Conservation (phyloP, 2,888 invertebrate species). For the Tenthredo amoena region DNA sequence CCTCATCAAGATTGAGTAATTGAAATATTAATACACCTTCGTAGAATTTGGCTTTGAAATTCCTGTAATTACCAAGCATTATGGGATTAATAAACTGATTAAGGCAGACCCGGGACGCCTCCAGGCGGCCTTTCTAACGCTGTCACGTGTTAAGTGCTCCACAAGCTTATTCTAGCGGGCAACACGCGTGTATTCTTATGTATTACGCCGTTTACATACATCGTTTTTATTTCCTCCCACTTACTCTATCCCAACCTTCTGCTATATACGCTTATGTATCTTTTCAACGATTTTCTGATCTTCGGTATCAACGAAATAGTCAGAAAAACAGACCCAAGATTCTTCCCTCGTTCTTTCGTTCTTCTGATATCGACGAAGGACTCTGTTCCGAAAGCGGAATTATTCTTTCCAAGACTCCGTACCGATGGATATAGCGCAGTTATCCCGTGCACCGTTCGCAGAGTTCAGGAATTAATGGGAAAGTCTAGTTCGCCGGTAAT, state of each 20-base stretch:
- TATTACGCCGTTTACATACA: slow-evolving; percentile 12
- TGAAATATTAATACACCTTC: slow-evolving; percentile 12
- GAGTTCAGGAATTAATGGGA: slow-evolving; percentile 30
- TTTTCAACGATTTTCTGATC: neutral
- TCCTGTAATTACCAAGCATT: slow-evolving; percentile 34
- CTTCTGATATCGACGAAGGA: neutral
- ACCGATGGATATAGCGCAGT: neutral
- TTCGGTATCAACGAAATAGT: neutral
- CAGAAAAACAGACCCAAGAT: neutral
- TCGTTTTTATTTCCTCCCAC: neutral
- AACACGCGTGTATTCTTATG: neutral
- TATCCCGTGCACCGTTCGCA: neutral
- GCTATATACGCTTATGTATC: no score
- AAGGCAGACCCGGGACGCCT: neutral
- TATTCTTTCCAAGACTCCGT: neutral
- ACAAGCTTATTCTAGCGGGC: slow-evolving; percentile 27
- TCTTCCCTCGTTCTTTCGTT: neutral
- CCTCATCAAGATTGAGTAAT: neutral
- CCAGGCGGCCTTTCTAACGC: slow-evolving; percentile 5
- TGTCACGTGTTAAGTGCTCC: slow-evolving; percentile 40
- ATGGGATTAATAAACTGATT: slow-evolving; percentile 48
- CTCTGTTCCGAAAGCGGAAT: neutral
- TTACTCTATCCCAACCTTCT: neutral
- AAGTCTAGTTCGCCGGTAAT: slow-evolving; percentile 9
- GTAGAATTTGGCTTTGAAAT: slow-evolving; percentile 7